phyloP scores from a whole-genome alignment of 2,797 vertebrate species.

The Falco peregrinus region DNA sequence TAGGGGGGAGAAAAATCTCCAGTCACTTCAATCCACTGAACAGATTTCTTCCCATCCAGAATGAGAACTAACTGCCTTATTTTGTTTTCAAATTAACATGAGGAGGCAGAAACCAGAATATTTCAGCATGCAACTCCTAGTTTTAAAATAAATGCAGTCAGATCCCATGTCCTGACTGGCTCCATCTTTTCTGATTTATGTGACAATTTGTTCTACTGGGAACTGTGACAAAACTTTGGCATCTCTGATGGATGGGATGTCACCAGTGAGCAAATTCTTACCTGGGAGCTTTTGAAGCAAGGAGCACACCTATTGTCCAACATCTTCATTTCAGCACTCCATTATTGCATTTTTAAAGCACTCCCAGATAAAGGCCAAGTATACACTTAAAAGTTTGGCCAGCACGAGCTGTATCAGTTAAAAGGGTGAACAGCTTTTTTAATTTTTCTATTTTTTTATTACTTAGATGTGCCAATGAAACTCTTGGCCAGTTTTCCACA shows the following conservation, averaged over 20 bases:
- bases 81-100: neutral
- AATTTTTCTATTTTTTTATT: neutral
- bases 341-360: neutral
- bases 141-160: neutral
- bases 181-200: constrained; percentile 37
- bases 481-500: constrained; percentile 17
- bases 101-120: neutral
- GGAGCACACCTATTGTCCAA: neutral
- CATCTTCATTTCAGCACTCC: neutral
- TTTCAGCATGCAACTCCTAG: neutral
- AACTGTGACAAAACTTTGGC: constrained; percentile 50
- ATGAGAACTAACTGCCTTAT: neutral
- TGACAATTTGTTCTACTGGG: constrained; percentile 48
- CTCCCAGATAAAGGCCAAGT: constrained; percentile 11
- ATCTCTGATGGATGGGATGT: constrained; percentile 65
- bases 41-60: neutral
- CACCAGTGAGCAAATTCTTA: constrained; percentile 29
- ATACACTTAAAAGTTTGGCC: neutral
- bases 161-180: neutral
- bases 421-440: neutral
- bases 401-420: neutral
- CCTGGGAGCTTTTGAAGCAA: neutral
- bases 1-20: neutral
- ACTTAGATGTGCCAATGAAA: constrained; percentile 24
- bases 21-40: neutral